Base-by-base conservation (phyloP, 1,140 invertebrate genomes). In the Leptopilina boulardi region DNA sequence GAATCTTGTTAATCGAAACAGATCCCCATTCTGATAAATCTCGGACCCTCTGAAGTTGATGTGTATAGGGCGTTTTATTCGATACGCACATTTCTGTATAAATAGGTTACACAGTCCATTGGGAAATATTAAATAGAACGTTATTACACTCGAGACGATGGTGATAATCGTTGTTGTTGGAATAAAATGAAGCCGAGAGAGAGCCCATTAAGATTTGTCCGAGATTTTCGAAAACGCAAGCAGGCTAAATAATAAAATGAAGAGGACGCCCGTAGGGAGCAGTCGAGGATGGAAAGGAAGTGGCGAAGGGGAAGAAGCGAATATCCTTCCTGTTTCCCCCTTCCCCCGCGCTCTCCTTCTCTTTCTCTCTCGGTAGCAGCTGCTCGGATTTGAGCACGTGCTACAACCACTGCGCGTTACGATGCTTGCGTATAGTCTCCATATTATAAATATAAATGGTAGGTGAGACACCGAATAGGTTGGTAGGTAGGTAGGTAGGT, bases 341-440 rank as follows among this genome's bases (percentile, higher is more conserved):
- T 78, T 73, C 73, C 26, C 78, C 2, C 66, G 10, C 47, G 18
- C n/a, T 26, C 54, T 38, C 51, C 34, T n/a, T n/a, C n/a, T n/a
- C n/a, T n/a, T n/a, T n/a, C n/a, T n/a, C n/a, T 3, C 77, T 54
- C 70, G 59, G 81, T 56, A 75, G 78, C 83, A 84, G 83, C 84
- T 84, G 85, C 88, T 84, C 82, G 86, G 89, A 90, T 89, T 89
- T 89, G 83, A 89, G 88, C 88, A 88, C 87, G 88, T 89, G 88
- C 87, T 88, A 87, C 87, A 85, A 87, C 87, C 85, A 82, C 83
- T 82, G 84, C 79, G 84, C 79, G 78, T 78, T 82, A 82, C 79
- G 78, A 77, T 71, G 47, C 47, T 59, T 47, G 13, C 78, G 74
- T 80, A 51, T 51, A 51, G 47, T n/a, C 47, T n/a, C 5, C n/a